phyloP scores from a whole-genome alignment of 2,113 vertebrate genomes.

The Tachysurus vachellii region DNA sequence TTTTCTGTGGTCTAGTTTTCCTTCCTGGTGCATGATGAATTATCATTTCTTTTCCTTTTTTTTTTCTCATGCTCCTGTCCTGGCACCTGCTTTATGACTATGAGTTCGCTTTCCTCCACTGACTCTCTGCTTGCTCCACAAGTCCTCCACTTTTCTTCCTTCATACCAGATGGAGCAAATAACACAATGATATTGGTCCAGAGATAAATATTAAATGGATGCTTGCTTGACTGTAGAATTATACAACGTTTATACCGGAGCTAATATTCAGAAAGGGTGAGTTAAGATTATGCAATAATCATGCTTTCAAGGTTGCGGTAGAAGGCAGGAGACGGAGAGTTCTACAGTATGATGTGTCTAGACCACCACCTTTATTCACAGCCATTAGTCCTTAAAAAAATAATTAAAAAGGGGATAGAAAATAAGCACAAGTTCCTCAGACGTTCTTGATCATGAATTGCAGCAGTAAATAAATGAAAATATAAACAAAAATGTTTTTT shows the following conservation, averaged over 20 bases:
- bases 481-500: no score
- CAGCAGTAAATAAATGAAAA: no score
- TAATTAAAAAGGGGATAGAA: no score
- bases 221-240: not conserved
- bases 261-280: not conserved
- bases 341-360: no score
- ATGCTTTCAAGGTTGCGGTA: not conserved
- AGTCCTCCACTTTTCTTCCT: conserved; percentile 5
- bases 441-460: no score
- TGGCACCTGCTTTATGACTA: not conserved
- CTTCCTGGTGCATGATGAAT: conserved; percentile 9
- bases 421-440: no score
- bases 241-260: not conserved
- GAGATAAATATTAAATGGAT: not conserved
- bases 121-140: not conserved
- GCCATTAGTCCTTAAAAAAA: not conserved
- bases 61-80: not conserved
- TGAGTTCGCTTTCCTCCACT: not conserved
- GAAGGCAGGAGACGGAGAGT: not conserved
- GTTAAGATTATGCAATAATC: not conserved
- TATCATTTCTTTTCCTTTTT: not conserved
- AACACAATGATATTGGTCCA: not conserved
- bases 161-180: not conserved
- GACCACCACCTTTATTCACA: not conserved
- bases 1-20: conserved; percentile 4